Percentiles rank a stretch among this genome's conserved stretches.
These are phyloP conservation scores for Microcebus murinus DNA, from an alignment of 2,113 vertebrate genomes.

Conservation along the genomic window DNA sequence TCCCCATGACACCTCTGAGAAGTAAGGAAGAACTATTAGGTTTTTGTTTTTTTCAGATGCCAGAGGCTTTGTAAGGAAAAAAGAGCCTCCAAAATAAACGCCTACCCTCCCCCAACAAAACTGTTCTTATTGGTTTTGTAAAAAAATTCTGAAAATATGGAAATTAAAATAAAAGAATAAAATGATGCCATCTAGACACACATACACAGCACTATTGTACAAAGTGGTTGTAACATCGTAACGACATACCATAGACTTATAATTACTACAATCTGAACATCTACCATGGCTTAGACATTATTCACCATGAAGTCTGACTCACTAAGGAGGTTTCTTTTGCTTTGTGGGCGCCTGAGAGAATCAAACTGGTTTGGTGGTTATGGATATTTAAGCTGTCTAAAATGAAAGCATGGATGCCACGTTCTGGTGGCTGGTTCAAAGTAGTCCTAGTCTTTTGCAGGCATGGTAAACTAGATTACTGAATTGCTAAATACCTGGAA, in stretches of 20 bases:
- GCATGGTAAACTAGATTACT: not conserved
- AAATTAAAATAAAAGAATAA: not conserved
- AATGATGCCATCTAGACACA: not conserved
- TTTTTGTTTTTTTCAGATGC: not conserved
- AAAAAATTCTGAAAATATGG: not conserved
- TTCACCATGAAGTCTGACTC: not conserved
- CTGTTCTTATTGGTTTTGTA: too few relatives aligned
- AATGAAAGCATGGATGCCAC: not conserved
- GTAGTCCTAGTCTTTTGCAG: not conserved
- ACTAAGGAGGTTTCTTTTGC: not conserved
- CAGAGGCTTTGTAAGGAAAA: not conserved
- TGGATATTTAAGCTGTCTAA: not conserved
- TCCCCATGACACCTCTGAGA: not conserved
- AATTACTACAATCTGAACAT: not conserved
- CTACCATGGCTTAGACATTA: not conserved
- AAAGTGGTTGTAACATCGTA: not conserved
- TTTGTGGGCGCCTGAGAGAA: not conserved
- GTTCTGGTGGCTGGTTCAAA: not conserved
- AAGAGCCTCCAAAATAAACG: not conserved
- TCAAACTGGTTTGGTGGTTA: accelerated
- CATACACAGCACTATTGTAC: not conserved
- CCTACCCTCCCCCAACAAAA: not conserved
- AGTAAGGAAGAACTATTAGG: not conserved
- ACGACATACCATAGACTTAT: not conserved
- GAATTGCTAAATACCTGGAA: not conserved